A percentile compares a stretch with the other conserved stretches of the same genome.
Evolutionary conservation across 2,113 vertebrate genomes (phyloP).

Genomic region (Theristicus caerulescens): DNA sequence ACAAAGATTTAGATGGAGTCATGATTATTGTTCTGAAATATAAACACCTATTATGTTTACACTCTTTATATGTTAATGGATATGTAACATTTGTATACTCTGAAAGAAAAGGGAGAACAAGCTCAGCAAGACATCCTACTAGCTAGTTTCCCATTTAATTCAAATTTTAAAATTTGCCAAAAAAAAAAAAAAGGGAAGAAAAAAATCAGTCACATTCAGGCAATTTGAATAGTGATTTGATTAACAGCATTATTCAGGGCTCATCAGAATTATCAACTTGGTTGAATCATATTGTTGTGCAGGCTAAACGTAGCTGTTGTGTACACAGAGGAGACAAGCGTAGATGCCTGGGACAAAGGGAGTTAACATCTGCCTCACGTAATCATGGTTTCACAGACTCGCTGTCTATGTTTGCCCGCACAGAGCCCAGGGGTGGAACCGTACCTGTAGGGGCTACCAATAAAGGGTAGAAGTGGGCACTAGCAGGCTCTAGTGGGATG

Average conservation of each 20-base stretch:
- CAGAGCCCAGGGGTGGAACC: rapidly evolving
- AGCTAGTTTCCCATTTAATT: background rate
- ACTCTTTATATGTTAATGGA: background rate
- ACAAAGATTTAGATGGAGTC: background rate
- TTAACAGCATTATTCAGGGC: background rate
- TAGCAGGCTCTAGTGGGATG: rapidly evolving
- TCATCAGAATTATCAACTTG: background rate
- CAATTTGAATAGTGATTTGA: background rate
- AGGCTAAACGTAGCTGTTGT: background rate
- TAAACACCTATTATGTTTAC: background rate
- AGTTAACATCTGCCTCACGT: background rate
- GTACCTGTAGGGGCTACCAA: no score
- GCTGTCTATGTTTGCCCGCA: rapidly evolving
- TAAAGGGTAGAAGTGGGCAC: rapidly evolving
- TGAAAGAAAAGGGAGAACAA: background rate
- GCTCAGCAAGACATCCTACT: background rate
- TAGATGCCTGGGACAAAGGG: background rate
- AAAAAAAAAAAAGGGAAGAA: background rate
- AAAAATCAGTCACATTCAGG: background rate
- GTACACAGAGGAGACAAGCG: background rate
- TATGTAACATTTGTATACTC: background rate
- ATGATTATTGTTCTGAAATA: background rate
- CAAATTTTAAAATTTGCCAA: background rate
- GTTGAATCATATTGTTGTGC: background rate
- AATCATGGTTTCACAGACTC: rapidly evolving